These are phyloP conservation scores for Spinus olivaceus DNA, from an alignment of 2,797 vertebrate genomes.

Conservation along the genomic window DNA sequence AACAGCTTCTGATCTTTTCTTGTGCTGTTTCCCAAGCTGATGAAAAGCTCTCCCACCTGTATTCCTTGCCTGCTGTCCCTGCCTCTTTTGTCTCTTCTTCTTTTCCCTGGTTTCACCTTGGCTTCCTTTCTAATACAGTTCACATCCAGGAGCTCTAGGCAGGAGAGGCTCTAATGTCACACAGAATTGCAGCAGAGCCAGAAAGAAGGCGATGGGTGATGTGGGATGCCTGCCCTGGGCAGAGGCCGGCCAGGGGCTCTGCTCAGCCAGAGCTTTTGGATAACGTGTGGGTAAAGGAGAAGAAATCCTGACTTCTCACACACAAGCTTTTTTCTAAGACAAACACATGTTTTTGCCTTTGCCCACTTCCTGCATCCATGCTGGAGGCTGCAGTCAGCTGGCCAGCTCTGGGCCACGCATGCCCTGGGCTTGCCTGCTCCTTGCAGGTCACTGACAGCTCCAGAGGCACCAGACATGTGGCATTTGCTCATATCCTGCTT, in stretches of 20 bases:
- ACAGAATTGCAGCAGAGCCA: not conserved
- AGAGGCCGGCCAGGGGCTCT: rapidly evolving
- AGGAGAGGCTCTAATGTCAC: not conserved
- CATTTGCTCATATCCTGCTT: not conserved
- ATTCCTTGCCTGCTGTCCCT: not conserved
- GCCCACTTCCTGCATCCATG: rapidly evolving
- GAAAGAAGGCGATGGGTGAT: rapidly evolving
- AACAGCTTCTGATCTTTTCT: not conserved
- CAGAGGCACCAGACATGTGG: rapidly evolving
- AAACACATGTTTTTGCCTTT: not conserved
- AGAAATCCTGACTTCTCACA: not conserved
- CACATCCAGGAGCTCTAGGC: not conserved
- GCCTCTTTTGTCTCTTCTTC: not conserved
- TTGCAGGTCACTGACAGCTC: not conserved
- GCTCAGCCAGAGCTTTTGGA: not conserved
- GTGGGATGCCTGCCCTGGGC: not conserved
- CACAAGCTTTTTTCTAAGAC: not conserved
- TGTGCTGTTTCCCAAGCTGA: rapidly evolving
- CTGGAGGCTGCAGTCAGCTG: not conserved
- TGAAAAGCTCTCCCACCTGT: rapidly evolving
- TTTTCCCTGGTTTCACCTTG: not conserved
- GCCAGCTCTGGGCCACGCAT: not conserved
- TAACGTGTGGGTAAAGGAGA: not conserved
- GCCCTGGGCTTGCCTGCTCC: not conserved
- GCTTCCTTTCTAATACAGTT: not conserved